phyloP scores from a whole-genome alignment of 1,140 invertebrate species.

The Calephelis nemesis region DNA sequence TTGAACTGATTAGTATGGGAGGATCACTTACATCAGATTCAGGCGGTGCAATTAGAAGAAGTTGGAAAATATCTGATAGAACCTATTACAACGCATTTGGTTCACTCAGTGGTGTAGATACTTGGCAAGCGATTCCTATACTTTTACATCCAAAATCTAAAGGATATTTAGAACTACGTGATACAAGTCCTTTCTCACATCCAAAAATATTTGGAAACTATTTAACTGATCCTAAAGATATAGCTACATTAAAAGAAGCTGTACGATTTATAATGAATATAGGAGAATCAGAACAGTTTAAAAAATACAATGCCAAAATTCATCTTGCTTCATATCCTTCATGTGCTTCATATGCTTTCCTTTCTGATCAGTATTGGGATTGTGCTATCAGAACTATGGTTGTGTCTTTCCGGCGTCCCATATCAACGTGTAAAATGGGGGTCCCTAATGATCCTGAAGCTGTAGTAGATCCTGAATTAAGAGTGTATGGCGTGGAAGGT shows the following conservation, averaged over 20 bases:
- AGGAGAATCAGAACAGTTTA: constrained; percentile 81
- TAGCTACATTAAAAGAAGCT: constrained; percentile 84
- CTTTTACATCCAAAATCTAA: constrained; percentile 86
- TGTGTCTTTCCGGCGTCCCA: constrained; percentile 84
- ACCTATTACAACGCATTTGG: constrained; percentile 51
- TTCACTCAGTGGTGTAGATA: constrained; percentile 75
- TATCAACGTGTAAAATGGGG: constrained; percentile 89
- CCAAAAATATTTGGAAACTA: constrained; percentile 89
- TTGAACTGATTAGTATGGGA: constrained; percentile 79
- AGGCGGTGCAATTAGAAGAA: constrained; percentile 57
- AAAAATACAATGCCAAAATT: constrained; percentile 80
- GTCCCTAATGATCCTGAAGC: constrained; percentile 82
- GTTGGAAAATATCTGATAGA: constrained; percentile 59
- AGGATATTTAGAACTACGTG: constrained; percentile 84
- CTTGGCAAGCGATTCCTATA: constrained; percentile 85
- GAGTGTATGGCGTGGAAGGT: constrained; percentile 84
- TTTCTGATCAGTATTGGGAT: constrained; percentile 85
- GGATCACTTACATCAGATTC: constrained; percentile 64
- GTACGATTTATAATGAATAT: constrained; percentile 83
- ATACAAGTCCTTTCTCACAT: constrained; percentile 86
- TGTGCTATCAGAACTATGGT: constrained; percentile 85
- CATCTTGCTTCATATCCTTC: constrained; percentile 79
- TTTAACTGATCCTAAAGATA: constrained; percentile 82
- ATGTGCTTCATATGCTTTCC: constrained; percentile 77
- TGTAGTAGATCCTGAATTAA: constrained; percentile 87